Base-by-base conservation (phyloP, 2,113 vertebrate genomes). In the Castor canadensis region DNA sequence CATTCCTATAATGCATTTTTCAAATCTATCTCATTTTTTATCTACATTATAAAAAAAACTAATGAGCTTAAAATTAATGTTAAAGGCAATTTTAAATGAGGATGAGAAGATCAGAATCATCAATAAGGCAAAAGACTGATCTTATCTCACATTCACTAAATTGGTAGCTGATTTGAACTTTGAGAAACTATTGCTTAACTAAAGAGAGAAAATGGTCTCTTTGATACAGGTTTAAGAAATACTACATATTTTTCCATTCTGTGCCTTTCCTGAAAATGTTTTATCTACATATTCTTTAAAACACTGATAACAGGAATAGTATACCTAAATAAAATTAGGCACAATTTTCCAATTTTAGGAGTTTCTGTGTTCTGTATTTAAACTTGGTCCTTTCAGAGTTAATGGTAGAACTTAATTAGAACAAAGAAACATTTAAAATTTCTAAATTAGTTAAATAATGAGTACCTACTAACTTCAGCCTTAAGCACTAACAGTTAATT, bases 241-340 rank as follows among this genome's bases (percentile, higher is more conserved):
- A 49, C 24, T 40, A 7, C 2, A 2, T 40, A 77, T 66, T 91
- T 87, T 49, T 85, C 8, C 40, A 7, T 32, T 66, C 35, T 35
- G 26, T 77, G 47, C 1, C 56, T 60, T 80, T 76, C 20, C 26
- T 87, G 19, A 45, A 93, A 54, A 9, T 83, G 47, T 84, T 87
- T 96, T 94, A 81, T 40, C 94, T 40, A 89, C 15, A 87, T 24
- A 64, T 17, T 71, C 47, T 72, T 85, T 6, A 81, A 93, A 96
- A 95, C 72, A 75, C 3, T 75, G 67, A 76, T 9, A 62, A 80
- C 1, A 93, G 32, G 69, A 87, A 81, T 4, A 62, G 8, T 13
- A 35, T 72, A 88, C 13, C 20, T 77, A 77, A 88, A 69, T 3
- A 54, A 26, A 87, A 72, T 80, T 83, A 47, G 22, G 77, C 66